Conservation (phyloP, 2,888 invertebrate species). For the Agonopterix alstromeriana region DNA sequence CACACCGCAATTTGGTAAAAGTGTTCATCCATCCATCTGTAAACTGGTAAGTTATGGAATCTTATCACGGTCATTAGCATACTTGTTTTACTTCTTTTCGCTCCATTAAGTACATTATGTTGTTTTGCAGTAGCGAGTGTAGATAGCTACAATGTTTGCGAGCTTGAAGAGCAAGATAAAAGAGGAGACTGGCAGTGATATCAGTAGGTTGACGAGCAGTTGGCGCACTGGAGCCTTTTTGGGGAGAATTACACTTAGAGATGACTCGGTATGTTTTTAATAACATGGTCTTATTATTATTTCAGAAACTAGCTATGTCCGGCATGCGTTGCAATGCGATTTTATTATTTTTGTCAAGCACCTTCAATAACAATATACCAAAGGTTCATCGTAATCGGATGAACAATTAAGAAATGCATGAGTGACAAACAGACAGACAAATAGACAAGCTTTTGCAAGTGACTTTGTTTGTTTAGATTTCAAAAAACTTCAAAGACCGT, state of each 20-base stretch:
- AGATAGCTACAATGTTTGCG: constrained; percentile 82
- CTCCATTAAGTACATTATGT: too few species aligned
- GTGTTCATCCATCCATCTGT: not conserved
- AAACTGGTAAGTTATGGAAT: constrained; percentile 30
- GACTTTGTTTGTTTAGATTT: too few species aligned
- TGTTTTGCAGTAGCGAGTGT: constrained; percentile 17
- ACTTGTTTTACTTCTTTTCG: constrained; percentile 5
- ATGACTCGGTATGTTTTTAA: constrained; percentile 50
- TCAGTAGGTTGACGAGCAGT: constrained; percentile 72
- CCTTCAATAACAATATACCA: not conserved
- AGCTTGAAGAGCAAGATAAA: constrained; percentile 92
- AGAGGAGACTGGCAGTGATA: constrained; percentile 91
- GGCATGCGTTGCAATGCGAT: not conserved
- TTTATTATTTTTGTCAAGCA: not conserved
- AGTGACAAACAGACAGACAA: too few species aligned
- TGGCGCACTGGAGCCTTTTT: constrained; percentile 70
- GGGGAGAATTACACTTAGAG: constrained; percentile 68
- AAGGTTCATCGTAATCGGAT: not conserved
- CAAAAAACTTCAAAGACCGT: too few species aligned
- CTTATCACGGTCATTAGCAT: constrained; percentile 39
- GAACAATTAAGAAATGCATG: too few species aligned
- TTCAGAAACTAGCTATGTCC: too few species aligned
- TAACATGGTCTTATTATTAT: not conserved
- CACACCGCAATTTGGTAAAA: too few species aligned
- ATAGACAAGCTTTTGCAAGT: too few species aligned